Base-by-base conservation (phyloP, 2,888 invertebrate species). In the Drosophila phalerata region DNA sequence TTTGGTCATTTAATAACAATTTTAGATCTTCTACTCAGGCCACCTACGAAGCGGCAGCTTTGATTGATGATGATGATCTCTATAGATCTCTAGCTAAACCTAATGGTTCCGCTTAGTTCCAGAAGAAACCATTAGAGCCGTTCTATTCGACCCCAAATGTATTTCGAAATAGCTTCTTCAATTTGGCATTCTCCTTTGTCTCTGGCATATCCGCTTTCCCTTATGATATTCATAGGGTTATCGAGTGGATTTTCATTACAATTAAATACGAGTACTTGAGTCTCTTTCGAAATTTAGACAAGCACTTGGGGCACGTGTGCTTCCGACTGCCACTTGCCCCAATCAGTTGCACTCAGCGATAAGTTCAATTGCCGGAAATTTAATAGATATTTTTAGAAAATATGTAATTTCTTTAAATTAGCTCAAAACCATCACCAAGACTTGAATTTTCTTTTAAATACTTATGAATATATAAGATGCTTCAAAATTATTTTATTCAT, bases 41-140 rank as follows among this genome's bases (percentile, higher is more conserved):
- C 77, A 79, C 77, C 80, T 3, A 77, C 51, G 66, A 48, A 37
- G 66, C 60, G 56, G 68, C 42, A 32, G 28, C 45, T 48, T 25
- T 76, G 73, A 87, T 80, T 73, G 77, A 85, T 88, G 80, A 63
- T 58, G 37, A 32, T 25, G n/a, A n/a, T n/a, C n/a, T n/a, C n/a
- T n/a, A 15, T 6, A 19, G 52, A 47, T 22, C 1, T n/a, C 22
- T n/a, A 38, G 15, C n/a, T 52, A 1, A 43, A 11, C 15, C 62
- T 69, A 69, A 73, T 73, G 69, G 60, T 57, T 60, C 40, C 65
- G 45, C 53, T n/a, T 48, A 13, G 4, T 17, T 10, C 8, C 17
- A 19, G 5, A 15, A n/a, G 22, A 9, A 61, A 49, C 40, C 13
- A 69, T 71, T 43, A n/a, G 2, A 22, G 4, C 22, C 17, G 11